These are phyloP conservation scores for Epinotia nisella DNA, from an alignment of 2,888 invertebrate genomes.

Conservation along the genomic window DNA sequence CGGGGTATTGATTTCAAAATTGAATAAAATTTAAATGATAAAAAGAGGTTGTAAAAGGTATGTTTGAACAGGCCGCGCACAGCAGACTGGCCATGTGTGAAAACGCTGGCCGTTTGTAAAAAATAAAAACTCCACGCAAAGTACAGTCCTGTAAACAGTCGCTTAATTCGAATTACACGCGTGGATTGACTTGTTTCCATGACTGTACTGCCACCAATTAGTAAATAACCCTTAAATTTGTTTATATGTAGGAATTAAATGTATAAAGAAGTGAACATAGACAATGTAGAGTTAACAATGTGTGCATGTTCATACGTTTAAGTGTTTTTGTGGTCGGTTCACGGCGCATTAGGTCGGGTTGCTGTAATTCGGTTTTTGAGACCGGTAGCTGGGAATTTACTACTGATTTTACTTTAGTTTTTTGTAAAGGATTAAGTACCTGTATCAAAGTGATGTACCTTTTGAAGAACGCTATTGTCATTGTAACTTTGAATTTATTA, in stretches of 20 bases:
- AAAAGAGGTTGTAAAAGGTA: conserved; percentile 29
- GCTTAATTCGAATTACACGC: conserved; percentile 81
- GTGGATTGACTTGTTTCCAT: conserved; percentile 75
- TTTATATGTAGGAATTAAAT: conserved; percentile 70
- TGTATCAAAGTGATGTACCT: conserved; percentile 7
- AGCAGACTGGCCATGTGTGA: conserved; percentile 75
- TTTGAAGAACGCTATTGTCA: background rate
- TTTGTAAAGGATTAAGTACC: conserved; percentile 41
- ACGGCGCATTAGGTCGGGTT: conserved; percentile 61
- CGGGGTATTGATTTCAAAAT: conserved; percentile 26
- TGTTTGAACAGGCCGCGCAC: conserved; percentile 26
- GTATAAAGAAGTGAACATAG: conserved; percentile 66
- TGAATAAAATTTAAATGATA: conserved; percentile 26
- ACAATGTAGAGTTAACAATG: conserved; percentile 71
- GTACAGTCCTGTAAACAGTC: conserved; percentile 75
- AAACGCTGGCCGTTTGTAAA: conserved; percentile 69
- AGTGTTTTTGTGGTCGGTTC: conserved; percentile 57
- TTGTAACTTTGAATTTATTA: too few relatives aligned
- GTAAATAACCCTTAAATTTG: conserved; percentile 74
- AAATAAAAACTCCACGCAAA: conserved; percentile 63
- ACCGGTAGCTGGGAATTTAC: conserved; percentile 49
- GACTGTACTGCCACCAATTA: conserved; percentile 77
- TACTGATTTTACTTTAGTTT: conserved; percentile 51
- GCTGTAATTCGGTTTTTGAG: conserved; percentile 44
- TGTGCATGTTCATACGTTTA: conserved; percentile 64